A percentile compares a stretch with the other conserved stretches of the same genome.
Evolutionary conservation across 2,797 vertebrate genomes (phyloP).

Genomic region (Rallus crepitans): DNA sequence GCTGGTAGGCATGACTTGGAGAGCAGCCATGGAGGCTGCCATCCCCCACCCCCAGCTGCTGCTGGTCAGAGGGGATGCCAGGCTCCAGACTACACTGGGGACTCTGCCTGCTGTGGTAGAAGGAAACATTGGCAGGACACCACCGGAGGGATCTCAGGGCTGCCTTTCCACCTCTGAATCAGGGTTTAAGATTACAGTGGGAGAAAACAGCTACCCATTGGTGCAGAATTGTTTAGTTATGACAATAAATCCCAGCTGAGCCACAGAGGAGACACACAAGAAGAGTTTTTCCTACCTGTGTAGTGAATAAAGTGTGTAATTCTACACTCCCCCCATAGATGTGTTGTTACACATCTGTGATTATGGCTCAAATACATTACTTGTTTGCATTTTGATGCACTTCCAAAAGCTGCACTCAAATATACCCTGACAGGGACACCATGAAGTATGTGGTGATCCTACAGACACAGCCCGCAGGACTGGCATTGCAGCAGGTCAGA

Average conservation of each 20-base stretch:
- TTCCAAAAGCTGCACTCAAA: background rate
- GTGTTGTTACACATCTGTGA: background rate
- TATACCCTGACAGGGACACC: background rate
- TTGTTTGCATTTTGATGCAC: too few species aligned
- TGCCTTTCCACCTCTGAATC: background rate
- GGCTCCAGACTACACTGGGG: background rate
- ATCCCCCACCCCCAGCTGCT: background rate
- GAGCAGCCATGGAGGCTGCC: background rate
- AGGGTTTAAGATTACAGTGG: background rate
- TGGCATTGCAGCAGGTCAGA: background rate
- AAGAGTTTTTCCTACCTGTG: constrained; percentile 40
- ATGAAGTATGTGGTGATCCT: background rate
- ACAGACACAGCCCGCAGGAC: background rate
- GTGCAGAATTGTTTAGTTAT: constrained; percentile 12
- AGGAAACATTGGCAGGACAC: background rate
- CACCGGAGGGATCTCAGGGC: background rate
- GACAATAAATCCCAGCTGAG: constrained; percentile 48
- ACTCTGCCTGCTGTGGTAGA: background rate
- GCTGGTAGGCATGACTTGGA: background rate
- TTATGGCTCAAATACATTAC: background rate
- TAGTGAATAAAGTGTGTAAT: constrained; percentile 15
- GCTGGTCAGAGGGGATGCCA: background rate
- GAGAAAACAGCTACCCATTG: constrained; percentile 27
- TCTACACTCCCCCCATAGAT: background rate
- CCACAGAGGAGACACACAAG: background rate